phyloP scores from a whole-genome alignment of 2,888 invertebrate genomes.

The Mechanitis mazaeus region DNA sequence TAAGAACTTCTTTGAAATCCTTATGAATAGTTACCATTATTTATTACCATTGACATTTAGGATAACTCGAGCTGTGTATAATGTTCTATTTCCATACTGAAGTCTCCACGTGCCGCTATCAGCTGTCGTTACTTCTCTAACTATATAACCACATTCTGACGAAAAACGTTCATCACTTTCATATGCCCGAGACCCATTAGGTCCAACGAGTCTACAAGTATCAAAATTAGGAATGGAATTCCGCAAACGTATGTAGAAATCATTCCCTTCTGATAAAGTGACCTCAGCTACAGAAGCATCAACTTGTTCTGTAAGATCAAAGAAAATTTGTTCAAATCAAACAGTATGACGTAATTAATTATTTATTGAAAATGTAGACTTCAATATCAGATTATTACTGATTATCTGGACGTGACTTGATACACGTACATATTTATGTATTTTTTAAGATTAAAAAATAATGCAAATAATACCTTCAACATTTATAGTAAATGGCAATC shows the following conservation, averaged over 20 bases:
- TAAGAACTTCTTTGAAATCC: not conserved
- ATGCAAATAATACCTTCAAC: slow-evolving; percentile 51
- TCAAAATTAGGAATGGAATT: slow-evolving; percentile 36
- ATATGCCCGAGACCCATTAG: slow-evolving; percentile 32
- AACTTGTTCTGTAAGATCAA: slow-evolving; percentile 44
- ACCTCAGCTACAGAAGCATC: slow-evolving; percentile 38
- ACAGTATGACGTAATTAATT: slow-evolving; percentile 5
- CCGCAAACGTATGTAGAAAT: slow-evolving; percentile 47
- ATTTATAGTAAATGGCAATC: slow-evolving; percentile 47
- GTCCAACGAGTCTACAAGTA: slow-evolving; percentile 48
- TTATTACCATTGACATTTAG: slow-evolving; percentile 49
- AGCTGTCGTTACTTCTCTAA: slow-evolving; percentile 33
- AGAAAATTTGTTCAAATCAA: slow-evolving; percentile 12
- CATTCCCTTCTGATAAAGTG: slow-evolving; percentile 43
- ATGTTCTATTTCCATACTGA: slow-evolving; percentile 43
- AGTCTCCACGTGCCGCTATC: slow-evolving; percentile 53
- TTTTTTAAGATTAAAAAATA: slow-evolving; percentile 31
- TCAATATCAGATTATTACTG: slow-evolving; percentile 30
- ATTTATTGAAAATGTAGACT: slow-evolving; percentile 7
- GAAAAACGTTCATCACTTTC: slow-evolving; percentile 34
- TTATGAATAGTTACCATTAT: not conserved
- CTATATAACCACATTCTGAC: slow-evolving; percentile 46
- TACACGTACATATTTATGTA: slow-evolving; percentile 36
- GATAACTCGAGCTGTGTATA: slow-evolving; percentile 41
- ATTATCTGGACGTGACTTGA: slow-evolving; percentile 56